Evolutionary conservation across 2,797 vertebrate genomes (phyloP), one percentile per base, ranked within the genome.

Genomic region (Margarornis squamiger): DNA sequence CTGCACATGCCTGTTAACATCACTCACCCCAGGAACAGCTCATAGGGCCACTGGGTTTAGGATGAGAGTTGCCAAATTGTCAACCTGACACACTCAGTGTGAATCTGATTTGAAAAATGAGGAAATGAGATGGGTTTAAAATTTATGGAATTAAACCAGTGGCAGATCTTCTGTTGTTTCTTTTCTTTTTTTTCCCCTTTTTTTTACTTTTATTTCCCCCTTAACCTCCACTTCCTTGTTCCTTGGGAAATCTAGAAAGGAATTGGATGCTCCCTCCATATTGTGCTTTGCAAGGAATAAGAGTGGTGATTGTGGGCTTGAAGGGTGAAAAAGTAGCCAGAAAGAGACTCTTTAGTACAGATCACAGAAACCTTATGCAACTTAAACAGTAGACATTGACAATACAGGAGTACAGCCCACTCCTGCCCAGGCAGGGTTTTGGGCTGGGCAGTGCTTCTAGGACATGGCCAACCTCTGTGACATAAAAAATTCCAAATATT

Each of bases 21-120:
- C 2, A 1, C 38, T 41, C 0, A 0, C 3, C 30, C 14, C 0
- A 1, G 34, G 45, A 84, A 9, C 27, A 59, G 32, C 52, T 88
- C 61, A 10, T 10, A 11, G 39, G 38, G 24, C 36, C 4, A 1
- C 32, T 34, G 9, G 12, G 2, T 12, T 65, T 38, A 27, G 79
- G n/a, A 14, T 16, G 11, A 49, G 29, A 59, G 14, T 38, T 41
- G 65, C 70, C 61, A 43, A 21, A 38, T 14, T 32, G 23, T n/a
- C 52, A 67, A 4, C 15, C 26, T 82, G 7, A 6, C 1, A 5
- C 36, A 62, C 21, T 29, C 34, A 43, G 2, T 43, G 3, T 30
- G 82, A 66, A 21, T 66, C 45, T 46, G 30, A 12, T 27, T 32
- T 43, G 58, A 62, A 74, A 86, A 86, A n/a, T 19, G 7, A 43